Base-by-base conservation (phyloP, 2,113 vertebrate genomes). In the Sinosuthora webbiana region DNA sequence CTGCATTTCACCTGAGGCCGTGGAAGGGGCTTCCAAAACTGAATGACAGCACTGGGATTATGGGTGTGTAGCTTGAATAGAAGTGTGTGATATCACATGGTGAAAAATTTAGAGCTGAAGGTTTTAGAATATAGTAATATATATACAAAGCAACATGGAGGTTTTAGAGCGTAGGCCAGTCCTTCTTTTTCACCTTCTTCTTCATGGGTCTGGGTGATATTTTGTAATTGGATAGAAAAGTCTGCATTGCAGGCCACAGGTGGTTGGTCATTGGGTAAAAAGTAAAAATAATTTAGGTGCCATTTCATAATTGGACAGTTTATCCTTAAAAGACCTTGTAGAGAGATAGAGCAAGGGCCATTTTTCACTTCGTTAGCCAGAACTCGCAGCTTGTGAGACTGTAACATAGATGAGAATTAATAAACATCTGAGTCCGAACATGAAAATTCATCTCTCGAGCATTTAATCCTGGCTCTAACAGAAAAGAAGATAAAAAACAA, bases 221-320 rank as follows among this genome's bases (percentile, higher is more conserved):
- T 35, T 24, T 59, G 14, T 59, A 35, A 59, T n/a, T 59, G n/a
- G n/a, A 16, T 35, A 16, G n/a, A 59, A 57, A 59, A 59, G 22
- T 24, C 22, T 3, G 3, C n/a, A 35, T 24, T 35, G n/a, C 4
- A 2, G 56, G 9, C 22, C 56, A 35, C 0, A 6, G 22, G 19
- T 59, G 56, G 13, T 35, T 35, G 56, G n/a, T 15, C 24, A 16
- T 11, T 35, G n/a, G 56, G 22, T 35, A 35, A 59, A 59, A 59
- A 59, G n/a, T 59, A 35, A 35, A 24, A 57, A 35, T 59, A 59
- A 59, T 59, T 59, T 59, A 35, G 56, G 22, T 59, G 56, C 24
- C 22, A 59, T 25, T 24, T 35, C n/a, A 15, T 35, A 10, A 35
- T 35, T 57, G 56, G 33, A 57, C 14, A n/a, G 10, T 23, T 35